Evolutionary conservation across 2,113 vertebrate genomes (phyloP).

Genomic region (Sylvilagus bachmani): DNA sequence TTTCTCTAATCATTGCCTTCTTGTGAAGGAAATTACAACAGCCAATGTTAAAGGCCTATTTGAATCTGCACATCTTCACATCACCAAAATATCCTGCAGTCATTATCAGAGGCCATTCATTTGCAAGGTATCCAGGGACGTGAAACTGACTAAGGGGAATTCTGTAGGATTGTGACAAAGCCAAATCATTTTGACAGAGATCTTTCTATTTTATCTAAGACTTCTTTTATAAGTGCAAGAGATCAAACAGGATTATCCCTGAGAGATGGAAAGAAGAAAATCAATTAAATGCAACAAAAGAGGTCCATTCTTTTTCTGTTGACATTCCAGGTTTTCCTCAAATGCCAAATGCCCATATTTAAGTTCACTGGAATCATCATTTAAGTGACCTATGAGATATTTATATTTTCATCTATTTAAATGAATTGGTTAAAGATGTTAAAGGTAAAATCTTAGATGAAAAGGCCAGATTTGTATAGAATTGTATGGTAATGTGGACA

Average conservation of each 20-base stretch:
- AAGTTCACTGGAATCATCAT: conserved; percentile 67
- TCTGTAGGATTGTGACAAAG: conserved; percentile 70
- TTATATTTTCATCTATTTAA: conserved; percentile 75
- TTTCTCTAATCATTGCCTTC: conserved; percentile 51
- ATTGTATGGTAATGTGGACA: neutral
- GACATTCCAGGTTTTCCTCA: conserved; percentile 43
- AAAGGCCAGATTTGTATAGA: conserved; percentile 20
- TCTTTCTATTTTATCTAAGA: conserved; percentile 70
- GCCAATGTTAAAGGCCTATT: conserved; percentile 69
- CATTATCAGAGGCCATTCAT: conserved; percentile 69
- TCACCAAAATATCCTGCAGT: conserved; percentile 77
- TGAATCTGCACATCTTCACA: conserved; percentile 78
- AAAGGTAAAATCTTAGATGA: conserved; percentile 10
- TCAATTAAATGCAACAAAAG: conserved; percentile 2
- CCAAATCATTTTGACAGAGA: conserved; percentile 75
- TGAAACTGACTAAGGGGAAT: conserved; percentile 34
- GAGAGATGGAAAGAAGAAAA: conserved; percentile 46
- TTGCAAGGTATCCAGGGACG: conserved; percentile 65
- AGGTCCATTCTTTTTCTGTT: conserved; percentile 55
- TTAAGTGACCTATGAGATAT: conserved; percentile 65
- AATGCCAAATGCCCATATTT: neutral
- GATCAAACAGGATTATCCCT: conserved; percentile 66
- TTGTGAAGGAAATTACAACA: conserved; percentile 77
- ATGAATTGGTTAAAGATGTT: conserved; percentile 21
- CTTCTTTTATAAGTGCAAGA: conserved; percentile 74